Evolutionary conservation across 2,797 vertebrate genomes (phyloP).

Genomic region (Betta splendens): DNA sequence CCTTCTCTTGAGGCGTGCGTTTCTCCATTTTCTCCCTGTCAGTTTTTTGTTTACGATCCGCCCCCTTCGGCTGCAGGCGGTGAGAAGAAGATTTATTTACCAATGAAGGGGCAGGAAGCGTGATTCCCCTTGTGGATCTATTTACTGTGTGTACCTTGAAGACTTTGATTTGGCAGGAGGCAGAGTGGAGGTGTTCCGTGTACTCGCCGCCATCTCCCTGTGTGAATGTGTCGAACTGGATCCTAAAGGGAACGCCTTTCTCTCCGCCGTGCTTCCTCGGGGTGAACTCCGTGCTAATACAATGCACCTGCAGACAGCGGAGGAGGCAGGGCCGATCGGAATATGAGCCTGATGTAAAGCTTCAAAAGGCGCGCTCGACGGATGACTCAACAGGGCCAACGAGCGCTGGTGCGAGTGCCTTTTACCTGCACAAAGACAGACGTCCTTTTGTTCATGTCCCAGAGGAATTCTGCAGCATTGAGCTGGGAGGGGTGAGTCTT

Average conservation of each 20-base stretch:
- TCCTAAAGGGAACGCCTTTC: slow-evolving; percentile 94
- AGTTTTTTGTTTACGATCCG: slow-evolving; percentile 88
- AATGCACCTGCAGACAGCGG: slow-evolving; percentile 86
- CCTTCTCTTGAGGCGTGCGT: slow-evolving; percentile 83
- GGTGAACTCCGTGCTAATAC: slow-evolving; percentile 98
- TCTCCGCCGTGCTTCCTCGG: slow-evolving; percentile 96
- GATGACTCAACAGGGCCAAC: slow-evolving; percentile 18
- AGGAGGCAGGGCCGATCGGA: slow-evolving; percentile 14
- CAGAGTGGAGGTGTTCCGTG: slow-evolving; percentile 96
- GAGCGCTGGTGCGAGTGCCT: slow-evolving; percentile 11
- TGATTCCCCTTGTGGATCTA: neutral
- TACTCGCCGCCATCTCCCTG: slow-evolving; percentile 90
- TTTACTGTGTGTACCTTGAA: slow-evolving; percentile 85
- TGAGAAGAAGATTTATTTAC: neutral
- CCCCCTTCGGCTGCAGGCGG: slow-evolving; percentile 84
- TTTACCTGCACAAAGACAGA: slow-evolving; percentile 96
- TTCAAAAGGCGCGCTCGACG: slow-evolving; percentile 4
- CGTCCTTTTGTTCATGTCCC: slow-evolving; percentile 94
- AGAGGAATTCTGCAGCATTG: slow-evolving; percentile 96
- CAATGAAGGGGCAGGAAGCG: neutral
- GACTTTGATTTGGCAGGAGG: slow-evolving; percentile 99
- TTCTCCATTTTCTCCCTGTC: slow-evolving; percentile 89
- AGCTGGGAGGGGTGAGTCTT: slow-evolving; percentile 93
- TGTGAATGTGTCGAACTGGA: slow-evolving; percentile 94
- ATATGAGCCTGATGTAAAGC: slow-evolving; percentile 42